Base-by-base conservation (phyloP, 2,113 vertebrate species). In the Thunnus thynnus region DNA sequence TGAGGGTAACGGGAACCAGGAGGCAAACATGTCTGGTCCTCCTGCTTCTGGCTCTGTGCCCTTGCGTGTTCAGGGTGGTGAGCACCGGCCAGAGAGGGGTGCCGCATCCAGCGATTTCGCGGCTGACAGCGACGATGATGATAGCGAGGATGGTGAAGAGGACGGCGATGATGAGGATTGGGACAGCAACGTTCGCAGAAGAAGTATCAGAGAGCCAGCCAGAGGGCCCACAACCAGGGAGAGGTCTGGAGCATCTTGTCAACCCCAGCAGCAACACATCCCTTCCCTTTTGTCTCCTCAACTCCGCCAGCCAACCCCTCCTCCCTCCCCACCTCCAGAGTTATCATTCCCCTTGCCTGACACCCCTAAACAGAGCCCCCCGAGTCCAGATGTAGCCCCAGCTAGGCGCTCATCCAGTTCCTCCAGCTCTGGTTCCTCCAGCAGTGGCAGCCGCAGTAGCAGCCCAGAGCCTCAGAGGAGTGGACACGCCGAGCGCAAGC, bases 351-450 rank as follows among this genome's bases (percentile, higher is more conserved):
- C 95, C 11, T 89, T 96, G 58, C 95, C 95, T 61, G 95, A 96
- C 80, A 96, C 95, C 66, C 95, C 95, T 22, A 96, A 96, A 80
- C 95, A 96, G 89, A 96, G 95, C 63, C 95, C 95, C 17, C 95
- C 94, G 25, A 94, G 93, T 86, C 93, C 94, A 69, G 94, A 93
- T 77, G 92, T 86, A 83, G 86, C 88, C 14, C 82, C 86, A n/a
- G 76, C 87, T 56, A 90, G 94, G 25, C 93, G 86, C 25, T 91
- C 93, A 13, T 91, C 93, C 54, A 95, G 94, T 73, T 86, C 89
- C 66, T 95, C 94, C 27, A 95, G 94, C 89, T 95, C 95, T 50
- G 94, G 93, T 50, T 94, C 94, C 41, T 95, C 95, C 25, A 95
- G 94, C 89, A 95, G 95, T 18, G 94, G 72, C 82, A 95, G 95